Percentiles rank a stretch among this genome's conserved stretches.
phyloP scores from a whole-genome alignment of 2,113 vertebrate species.

The Anser cygnoides region DNA sequence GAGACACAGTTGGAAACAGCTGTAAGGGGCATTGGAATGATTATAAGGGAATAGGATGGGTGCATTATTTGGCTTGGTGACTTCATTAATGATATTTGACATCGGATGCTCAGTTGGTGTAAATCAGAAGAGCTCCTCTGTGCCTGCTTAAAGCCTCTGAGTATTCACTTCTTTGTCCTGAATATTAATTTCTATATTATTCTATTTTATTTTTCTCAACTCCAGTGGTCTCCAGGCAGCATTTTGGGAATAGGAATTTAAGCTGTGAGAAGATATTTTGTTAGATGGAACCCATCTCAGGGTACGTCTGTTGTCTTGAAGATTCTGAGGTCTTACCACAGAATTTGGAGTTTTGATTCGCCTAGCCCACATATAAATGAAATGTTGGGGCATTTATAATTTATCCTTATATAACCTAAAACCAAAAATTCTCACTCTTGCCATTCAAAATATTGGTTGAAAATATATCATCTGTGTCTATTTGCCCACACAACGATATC shows the following conservation, averaged over 20 bases:
- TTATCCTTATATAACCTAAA: not conserved
- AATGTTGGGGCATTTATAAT: not conserved
- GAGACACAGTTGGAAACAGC: slow-evolving; percentile 61
- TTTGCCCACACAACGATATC: not conserved
- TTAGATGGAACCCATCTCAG: not conserved
- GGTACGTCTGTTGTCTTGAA: not conserved
- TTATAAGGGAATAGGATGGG: slow-evolving; percentile 48
- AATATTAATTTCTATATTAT: slow-evolving; percentile 42
- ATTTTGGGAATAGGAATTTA: not conserved
- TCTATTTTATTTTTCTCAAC: slow-evolving; percentile 13
- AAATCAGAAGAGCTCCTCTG: slow-evolving; percentile 32
- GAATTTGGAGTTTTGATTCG: not conserved
- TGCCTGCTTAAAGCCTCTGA: not conserved
- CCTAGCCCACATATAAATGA: not conserved
- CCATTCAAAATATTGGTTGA: not conserved
- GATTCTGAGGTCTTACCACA: not conserved
- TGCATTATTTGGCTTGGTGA: slow-evolving; percentile 57
- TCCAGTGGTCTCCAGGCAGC: not conserved
- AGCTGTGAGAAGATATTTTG: not conserved
- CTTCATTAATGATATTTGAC: slow-evolving; percentile 55
- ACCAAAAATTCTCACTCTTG: not conserved
- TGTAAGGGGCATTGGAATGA: slow-evolving; percentile 57
- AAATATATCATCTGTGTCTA: not conserved
- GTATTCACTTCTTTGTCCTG: slow-evolving; percentile 46
- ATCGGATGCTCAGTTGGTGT: slow-evolving; percentile 30